These are phyloP conservation scores for Cryptus viduatorius DNA, from an alignment of 2,888 invertebrate species.

Conservation along the genomic window DNA sequence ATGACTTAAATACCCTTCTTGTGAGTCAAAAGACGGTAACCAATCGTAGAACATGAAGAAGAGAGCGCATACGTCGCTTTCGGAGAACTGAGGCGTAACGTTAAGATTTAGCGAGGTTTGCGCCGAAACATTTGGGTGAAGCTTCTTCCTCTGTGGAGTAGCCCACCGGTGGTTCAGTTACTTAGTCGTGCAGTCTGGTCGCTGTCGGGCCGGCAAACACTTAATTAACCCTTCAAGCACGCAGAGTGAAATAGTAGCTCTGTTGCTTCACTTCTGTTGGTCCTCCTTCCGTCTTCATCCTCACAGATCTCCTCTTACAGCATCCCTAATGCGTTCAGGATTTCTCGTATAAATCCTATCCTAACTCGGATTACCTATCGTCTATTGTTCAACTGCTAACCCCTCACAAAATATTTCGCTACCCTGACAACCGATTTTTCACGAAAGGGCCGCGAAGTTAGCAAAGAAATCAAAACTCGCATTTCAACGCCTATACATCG, in stretches of 20 bases:
- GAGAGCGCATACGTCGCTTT: slow-evolving; percentile 19
- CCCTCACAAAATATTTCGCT: background rate
- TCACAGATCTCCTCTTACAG: slow-evolving; percentile 12
- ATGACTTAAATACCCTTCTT: background rate
- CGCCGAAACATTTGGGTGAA: slow-evolving; percentile 57
- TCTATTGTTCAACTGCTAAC: background rate
- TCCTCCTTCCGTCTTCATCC: slow-evolving; percentile 25
- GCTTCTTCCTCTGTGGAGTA: slow-evolving; percentile 4
- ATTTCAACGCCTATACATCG: background rate
- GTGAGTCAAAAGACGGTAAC: slow-evolving; percentile 25
- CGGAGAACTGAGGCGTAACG: slow-evolving; percentile 47
- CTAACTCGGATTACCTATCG: slow-evolving; percentile 8
- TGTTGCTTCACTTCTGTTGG: slow-evolving; percentile 63
- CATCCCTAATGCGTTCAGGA: slow-evolving; percentile 8
- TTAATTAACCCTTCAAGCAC: slow-evolving; percentile 80
- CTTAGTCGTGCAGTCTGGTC: slow-evolving; percentile 71
- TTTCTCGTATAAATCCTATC: background rate
- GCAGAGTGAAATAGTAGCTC: slow-evolving; percentile 71
- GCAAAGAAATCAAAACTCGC: background rate
- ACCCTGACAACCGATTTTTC: background rate
- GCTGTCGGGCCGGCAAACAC: slow-evolving; percentile 77
- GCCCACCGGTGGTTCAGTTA: slow-evolving; percentile 40
- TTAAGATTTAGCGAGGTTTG: slow-evolving; percentile 59
- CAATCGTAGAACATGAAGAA: slow-evolving; percentile 2
- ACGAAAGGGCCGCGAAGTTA: background rate